Percentiles rank a stretch among this genome's conserved stretches.
These are phyloP conservation scores for Ptilodon capucinus DNA, from an alignment of 2,888 invertebrate genomes.

Conservation along the genomic window DNA sequence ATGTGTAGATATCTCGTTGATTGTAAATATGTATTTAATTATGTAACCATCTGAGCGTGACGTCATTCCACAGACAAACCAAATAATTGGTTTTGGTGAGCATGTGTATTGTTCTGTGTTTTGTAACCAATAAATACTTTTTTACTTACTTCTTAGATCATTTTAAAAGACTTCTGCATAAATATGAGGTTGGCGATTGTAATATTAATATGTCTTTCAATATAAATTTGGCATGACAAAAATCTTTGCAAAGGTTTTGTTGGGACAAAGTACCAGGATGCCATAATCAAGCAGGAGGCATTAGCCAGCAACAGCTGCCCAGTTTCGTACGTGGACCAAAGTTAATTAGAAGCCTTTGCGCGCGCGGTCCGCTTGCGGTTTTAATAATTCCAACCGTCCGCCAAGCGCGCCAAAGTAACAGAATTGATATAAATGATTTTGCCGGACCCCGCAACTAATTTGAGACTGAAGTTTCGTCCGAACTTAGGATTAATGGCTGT, in stretches of 20 bases:
- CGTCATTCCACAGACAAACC: no score
- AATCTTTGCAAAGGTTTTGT: slow-evolving; percentile 5
- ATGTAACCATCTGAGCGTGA: no score
- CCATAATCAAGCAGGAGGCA: slow-evolving; percentile 48
- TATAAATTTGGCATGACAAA: no score
- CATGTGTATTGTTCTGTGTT: no score
- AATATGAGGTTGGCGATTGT: no score
- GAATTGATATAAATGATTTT: slow-evolving; percentile 68
- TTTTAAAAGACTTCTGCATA: no score
- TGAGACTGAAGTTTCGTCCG: slow-evolving; percentile 29
- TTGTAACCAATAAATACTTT: no score
- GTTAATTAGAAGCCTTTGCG: slow-evolving; percentile 69
- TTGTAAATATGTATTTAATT: no score
- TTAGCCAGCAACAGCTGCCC: slow-evolving; percentile 61
- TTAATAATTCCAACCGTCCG: slow-evolving; percentile 67
- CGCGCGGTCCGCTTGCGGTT: slow-evolving; percentile 61
- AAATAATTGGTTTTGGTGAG: no score
- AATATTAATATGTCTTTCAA: no score
- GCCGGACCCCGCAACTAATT: slow-evolving; percentile 47
- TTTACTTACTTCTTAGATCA: no score
- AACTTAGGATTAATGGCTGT: slow-evolving; percentile 41
- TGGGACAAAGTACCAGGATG: slow-evolving; percentile 37
- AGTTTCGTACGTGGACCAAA: slow-evolving; percentile 50
- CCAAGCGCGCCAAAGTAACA: slow-evolving; percentile 46
- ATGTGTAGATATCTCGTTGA: no score